Conservation (phyloP, 2,888 invertebrate species). For the Palloptera scutellata region DNA sequence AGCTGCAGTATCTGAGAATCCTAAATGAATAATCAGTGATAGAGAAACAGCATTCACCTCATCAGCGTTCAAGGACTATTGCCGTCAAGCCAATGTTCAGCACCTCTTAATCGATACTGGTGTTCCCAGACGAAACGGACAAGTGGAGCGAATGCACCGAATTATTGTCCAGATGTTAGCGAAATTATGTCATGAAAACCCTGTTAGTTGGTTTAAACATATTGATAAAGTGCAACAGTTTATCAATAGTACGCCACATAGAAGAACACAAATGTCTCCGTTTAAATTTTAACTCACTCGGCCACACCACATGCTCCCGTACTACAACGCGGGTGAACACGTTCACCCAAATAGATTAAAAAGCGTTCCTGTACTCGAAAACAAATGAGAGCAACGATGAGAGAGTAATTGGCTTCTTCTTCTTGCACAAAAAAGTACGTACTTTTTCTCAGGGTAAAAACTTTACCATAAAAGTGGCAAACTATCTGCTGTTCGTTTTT, state of each 20-base stretch:
- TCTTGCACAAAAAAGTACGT: too few species aligned
- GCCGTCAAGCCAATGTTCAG: constrained; percentile 42
- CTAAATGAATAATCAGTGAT: constrained; percentile 54
- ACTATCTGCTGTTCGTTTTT: too few species aligned
- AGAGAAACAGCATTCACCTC: constrained; percentile 58
- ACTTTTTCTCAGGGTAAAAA: too few species aligned
- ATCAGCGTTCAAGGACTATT: constrained; percentile 51
- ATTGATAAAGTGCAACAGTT: neutral
- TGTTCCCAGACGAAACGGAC: neutral
- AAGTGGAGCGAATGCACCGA: neutral
- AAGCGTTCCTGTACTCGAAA: too few species aligned
- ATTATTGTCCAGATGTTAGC: neutral
- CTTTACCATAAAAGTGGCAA: too few species aligned
- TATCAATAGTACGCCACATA: neutral
- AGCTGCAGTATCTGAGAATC: constrained; percentile 38
- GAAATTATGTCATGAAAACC: neutral
- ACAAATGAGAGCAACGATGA: too few species aligned
- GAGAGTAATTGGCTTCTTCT: too few species aligned
- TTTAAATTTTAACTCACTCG: too few species aligned
- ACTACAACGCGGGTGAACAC: too few species aligned
- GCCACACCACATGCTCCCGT: too few species aligned
- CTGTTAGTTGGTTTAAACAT: neutral
- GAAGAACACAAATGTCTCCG: too few species aligned
- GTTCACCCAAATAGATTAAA: too few species aligned
- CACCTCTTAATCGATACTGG: constrained; percentile 35